These are phyloP conservation scores for Brachyhypopomus gauderio DNA, from an alignment of 2,113 vertebrate genomes.

Conservation along the genomic window DNA sequence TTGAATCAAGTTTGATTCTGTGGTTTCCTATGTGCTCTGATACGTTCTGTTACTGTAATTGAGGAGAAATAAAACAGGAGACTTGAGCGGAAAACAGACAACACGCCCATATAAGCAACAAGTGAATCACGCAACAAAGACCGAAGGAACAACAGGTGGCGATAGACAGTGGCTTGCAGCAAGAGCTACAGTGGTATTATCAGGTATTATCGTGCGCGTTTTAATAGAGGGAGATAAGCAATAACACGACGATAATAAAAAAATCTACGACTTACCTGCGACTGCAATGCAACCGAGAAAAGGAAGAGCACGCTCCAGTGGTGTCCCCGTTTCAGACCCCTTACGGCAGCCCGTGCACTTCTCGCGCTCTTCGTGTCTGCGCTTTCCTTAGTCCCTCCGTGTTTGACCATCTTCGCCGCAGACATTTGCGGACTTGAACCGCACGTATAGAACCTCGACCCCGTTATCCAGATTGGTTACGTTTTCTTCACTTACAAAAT, in stretches of 20 bases:
- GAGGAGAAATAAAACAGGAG: not conserved
- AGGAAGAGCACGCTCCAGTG: slow-evolving; percentile 69
- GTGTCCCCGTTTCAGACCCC: slow-evolving; percentile 55
- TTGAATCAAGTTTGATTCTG: too few species aligned
- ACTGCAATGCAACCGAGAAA: slow-evolving; percentile 68
- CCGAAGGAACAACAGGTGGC: slow-evolving; percentile 72
- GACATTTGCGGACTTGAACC: slow-evolving; percentile 22
- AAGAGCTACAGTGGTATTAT: not conserved
- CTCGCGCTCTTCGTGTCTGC: slow-evolving; percentile 14
- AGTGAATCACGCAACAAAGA: slow-evolving; percentile 49
- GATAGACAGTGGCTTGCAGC: not conserved
- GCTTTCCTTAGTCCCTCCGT: slow-evolving; percentile 31
- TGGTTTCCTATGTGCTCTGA: too few species aligned
- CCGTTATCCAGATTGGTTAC: slow-evolving; percentile 16
- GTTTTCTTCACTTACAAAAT: slow-evolving; percentile 13
- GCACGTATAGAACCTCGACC: slow-evolving; percentile 22
- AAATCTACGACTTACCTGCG: slow-evolving; percentile 75
- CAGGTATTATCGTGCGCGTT: not conserved
- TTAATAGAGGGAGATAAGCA: not conserved
- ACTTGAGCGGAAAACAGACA: not conserved
- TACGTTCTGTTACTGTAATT: not conserved
- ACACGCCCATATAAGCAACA: slow-evolving; percentile 47
- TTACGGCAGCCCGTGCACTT: not conserved
- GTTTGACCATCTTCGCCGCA: slow-evolving; percentile 35
- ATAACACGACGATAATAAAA: slow-evolving; percentile 58